A percentile compares a stretch with the other conserved stretches of the same genome.
These are phyloP conservation scores for Sebastes reedi DNA, from an alignment of 2,797 vertebrate genomes.

Conservation along the genomic window DNA sequence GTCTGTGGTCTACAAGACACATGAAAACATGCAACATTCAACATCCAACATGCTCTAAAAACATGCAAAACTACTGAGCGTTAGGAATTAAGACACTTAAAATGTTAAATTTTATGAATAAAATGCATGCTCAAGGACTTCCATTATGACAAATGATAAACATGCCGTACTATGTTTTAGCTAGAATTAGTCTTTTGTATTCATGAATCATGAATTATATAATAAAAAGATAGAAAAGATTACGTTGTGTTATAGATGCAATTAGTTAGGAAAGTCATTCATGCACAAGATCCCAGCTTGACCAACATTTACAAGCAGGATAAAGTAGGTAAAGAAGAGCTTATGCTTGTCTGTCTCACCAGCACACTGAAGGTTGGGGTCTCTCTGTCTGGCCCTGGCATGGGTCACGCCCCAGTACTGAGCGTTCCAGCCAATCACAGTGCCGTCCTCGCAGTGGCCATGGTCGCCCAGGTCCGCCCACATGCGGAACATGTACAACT, in stretches of 20 bases:
- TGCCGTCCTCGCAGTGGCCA: slow-evolving; percentile 75
- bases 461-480: slow-evolving; percentile 72
- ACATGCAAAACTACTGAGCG: slow-evolving; percentile 32
- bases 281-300: background rate
- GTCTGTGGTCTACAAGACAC: slow-evolving; percentile 54
- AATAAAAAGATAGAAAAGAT: background rate
- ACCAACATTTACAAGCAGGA: background rate
- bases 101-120: background rate
- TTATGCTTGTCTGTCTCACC: slow-evolving; percentile 49
- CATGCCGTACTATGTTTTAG: background rate
- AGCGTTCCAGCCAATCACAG: slow-evolving; percentile 77
- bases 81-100: background rate
- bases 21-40: slow-evolving; percentile 61
- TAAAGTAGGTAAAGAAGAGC: background rate
- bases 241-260: background rate
- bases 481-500: slow-evolving; percentile 83
- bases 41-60: slow-evolving; percentile 35
- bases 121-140: background rate
- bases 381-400: slow-evolving; percentile 51
- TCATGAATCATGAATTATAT: background rate
- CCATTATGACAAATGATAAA: background rate
- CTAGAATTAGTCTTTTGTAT: background rate
- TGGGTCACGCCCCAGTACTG: slow-evolving; percentile 72
- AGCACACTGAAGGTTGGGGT: slow-evolving; percentile 66
- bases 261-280: background rate